Base-by-base conservation (phyloP, 2,797 vertebrate genomes). In the Acanthurus leucopareius region DNA sequence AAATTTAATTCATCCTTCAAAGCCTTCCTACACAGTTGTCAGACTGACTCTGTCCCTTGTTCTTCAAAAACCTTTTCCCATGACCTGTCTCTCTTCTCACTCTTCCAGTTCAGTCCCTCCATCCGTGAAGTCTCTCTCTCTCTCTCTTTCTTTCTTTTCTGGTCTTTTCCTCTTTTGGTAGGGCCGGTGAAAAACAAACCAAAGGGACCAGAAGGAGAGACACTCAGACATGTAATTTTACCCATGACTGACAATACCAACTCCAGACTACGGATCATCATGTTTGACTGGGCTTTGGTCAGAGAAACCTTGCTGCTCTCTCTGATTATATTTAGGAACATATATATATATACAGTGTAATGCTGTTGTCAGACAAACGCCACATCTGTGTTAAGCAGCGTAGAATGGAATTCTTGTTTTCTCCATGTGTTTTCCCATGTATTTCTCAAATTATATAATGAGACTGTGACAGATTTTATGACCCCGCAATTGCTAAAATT, bases 151-250 rank as follows among this genome's bases (percentile, higher is more conserved):
- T 74, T 77, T 89, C 77, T 73, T 90, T 92, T 92, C 87, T 87
- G 74, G 83, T 77, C 84, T 91, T 90, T 91, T 83, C 82, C 86
- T 89, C 83, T 90, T 91, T 90, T 80, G 87, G 90, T 83, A 35
- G 79, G 77, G 69, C 73, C 89, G 79, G 70, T 75, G 89, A 89
- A 89, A 88, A 77, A 92, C 80, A 88, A 86, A 88, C 88, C 88
- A 61, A 79, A 62, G 54, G 80, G 84, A 87, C 81, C 74, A 89
- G 84, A 86, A 83, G 83, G 79, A 86, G 74, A 88, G 75, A 88
- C 76, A 80, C 86, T 83, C 83, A 93, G 91, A 94, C 88, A 17
- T 94, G 91, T 93, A 92, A 94, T 94, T 94, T 94, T 86, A 94
- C 90, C 89, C 92, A 87, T 87, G 87, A 92, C 89, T 93, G 92